phyloP scores from a whole-genome alignment of 92 coral and sea anemone genomes.

The Zoanthus sociatus region DNA sequence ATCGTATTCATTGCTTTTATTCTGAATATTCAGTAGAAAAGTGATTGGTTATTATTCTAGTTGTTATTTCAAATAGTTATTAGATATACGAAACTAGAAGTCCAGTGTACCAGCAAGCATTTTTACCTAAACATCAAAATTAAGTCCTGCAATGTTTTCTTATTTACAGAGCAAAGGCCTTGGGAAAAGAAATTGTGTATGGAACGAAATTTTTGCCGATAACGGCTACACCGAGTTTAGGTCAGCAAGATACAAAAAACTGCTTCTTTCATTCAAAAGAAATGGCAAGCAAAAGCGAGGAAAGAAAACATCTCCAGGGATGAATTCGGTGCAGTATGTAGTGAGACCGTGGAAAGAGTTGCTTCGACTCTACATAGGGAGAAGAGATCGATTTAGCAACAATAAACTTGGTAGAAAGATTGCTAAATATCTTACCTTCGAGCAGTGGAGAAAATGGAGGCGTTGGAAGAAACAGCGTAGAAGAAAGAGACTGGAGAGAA shows the following conservation, averaged over 20 bases:
- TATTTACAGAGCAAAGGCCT: constrained; percentile 65
- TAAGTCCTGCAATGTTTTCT: not conserved
- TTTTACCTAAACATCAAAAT: not conserved
- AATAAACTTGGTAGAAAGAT: constrained; percentile 50
- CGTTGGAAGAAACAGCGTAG: constrained; percentile 68
- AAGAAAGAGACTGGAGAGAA: constrained; percentile 48
- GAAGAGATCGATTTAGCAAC: constrained; percentile 50
- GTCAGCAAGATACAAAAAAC: constrained; percentile 70
- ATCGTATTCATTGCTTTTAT: too few species aligned
- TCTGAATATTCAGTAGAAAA: too few species aligned
- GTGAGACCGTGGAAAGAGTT: constrained; percentile 74
- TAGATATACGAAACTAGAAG: too few species aligned
- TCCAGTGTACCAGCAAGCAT: too few species aligned
- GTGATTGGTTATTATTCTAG: not conserved
- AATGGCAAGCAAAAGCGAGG: constrained; percentile 76
- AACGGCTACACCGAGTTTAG: constrained; percentile 91
- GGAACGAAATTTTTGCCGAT: constrained; percentile 80
- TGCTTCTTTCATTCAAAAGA: constrained; percentile 84
- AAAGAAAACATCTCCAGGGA: constrained; percentile 56
- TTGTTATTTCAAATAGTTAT: too few species aligned
- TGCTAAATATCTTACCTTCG: constrained; percentile 59
- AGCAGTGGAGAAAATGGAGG: constrained; percentile 84
- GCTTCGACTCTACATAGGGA: constrained; percentile 71
- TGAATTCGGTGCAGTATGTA: constrained; percentile 91
- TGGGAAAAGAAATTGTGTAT: constrained; percentile 76